A percentile compares a stretch with the other conserved stretches of the same genome.
phyloP scores from a whole-genome alignment of 2,113 vertebrate genomes.

The Vulpes vulpes region DNA sequence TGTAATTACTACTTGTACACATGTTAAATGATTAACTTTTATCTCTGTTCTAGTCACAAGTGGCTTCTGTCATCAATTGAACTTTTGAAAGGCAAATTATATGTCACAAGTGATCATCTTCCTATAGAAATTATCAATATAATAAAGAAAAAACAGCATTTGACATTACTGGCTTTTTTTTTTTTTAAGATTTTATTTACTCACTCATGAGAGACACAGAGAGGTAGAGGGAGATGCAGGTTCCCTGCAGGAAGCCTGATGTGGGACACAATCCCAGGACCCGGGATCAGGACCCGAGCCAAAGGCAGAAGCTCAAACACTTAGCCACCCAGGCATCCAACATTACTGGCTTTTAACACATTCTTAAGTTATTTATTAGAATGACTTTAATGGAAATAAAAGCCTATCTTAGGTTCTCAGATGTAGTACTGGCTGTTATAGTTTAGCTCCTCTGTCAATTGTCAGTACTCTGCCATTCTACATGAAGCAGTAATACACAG shows the following conservation, averaged over 20 bases:
- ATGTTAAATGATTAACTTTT: slow-evolving; percentile 31
- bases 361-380: neutral
- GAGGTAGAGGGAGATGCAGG: too few species aligned
- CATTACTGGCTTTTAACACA: neutral
- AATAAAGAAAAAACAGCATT: slow-evolving; percentile 39
- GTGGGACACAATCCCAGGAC: too few species aligned
- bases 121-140: neutral
- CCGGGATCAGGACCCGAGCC: too few species aligned
- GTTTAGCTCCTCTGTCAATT: neutral
- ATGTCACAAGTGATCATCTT: neutral
- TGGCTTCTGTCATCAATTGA: neutral
- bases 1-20: neutral
- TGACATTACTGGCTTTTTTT: neutral
- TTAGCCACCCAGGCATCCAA: neutral
- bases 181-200: too few species aligned
- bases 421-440: neutral
- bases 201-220: too few species aligned
- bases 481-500: neutral
- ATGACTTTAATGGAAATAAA: neutral
- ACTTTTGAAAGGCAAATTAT: slow-evolving; percentile 20
- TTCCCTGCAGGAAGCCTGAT: too few species aligned
- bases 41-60: slow-evolving; percentile 23
- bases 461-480: neutral
- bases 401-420: neutral
- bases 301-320: too few species aligned